phyloP scores from a whole-genome alignment of 2,113 vertebrate genomes.

The Steatornis caripensis region DNA sequence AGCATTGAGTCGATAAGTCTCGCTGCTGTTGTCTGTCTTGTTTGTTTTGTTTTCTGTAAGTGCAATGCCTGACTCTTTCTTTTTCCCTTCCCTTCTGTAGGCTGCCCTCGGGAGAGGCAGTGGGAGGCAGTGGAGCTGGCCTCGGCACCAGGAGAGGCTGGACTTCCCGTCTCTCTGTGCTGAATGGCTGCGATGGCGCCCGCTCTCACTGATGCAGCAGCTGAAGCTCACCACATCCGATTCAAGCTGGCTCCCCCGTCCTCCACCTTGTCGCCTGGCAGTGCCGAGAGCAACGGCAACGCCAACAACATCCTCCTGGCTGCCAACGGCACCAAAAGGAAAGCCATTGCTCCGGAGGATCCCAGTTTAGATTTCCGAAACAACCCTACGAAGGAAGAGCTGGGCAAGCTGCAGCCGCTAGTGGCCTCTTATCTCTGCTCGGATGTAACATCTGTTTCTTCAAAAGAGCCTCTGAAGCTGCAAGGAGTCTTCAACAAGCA shows the following conservation, averaged over 20 bases:
- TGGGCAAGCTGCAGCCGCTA: conserved; percentile 91
- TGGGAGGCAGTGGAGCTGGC: conserved; percentile 89
- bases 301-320: conserved; percentile 91
- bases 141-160: conserved; percentile 83
- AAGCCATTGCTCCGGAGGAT: conserved; percentile 82
- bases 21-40: rapidly evolving
- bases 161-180: conserved; percentile 91
- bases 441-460: conserved; percentile 90
- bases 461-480: conserved; percentile 94
- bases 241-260: conserved; percentile 99
- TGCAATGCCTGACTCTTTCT: background rate
- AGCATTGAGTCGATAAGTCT: rapidly evolving
- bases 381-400: conserved; percentile 79
- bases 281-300: conserved; percentile 95
- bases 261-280: conserved; percentile 92
- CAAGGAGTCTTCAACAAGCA: conserved; percentile 95
- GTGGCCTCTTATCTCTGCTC: conserved; percentile 93
- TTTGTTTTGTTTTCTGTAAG: rapidly evolving
- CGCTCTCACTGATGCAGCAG: conserved; percentile 99
- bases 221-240: conserved; percentile 99
- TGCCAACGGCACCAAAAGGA: conserved; percentile 87
- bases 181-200: conserved; percentile 99
- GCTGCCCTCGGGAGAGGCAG: conserved; percentile 86
- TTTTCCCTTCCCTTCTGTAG: conserved; percentile 56
- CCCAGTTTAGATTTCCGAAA: conserved; percentile 83